phyloP scores from a whole-genome alignment of 2,113 vertebrate species.

The Peromyscus leucopus region DNA sequence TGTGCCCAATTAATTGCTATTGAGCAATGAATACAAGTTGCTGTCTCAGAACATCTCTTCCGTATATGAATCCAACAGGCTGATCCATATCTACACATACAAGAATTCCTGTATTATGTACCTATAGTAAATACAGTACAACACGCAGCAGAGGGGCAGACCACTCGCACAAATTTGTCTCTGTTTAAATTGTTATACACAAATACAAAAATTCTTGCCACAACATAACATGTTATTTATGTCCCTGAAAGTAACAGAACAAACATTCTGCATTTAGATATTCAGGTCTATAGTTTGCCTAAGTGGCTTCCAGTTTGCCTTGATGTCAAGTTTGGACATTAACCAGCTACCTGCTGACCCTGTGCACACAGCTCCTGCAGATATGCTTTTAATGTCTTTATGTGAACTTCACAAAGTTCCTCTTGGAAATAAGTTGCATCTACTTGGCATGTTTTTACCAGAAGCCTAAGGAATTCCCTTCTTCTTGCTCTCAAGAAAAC shows the following conservation, averaged over 20 bases:
- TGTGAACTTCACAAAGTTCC: background rate
- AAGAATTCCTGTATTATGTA: background rate
- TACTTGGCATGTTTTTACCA: background rate
- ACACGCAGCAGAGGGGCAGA: too few relatives aligned
- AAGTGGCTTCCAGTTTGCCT: background rate
- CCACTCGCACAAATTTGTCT: background rate
- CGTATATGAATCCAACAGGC: background rate
- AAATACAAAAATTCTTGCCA: background rate
- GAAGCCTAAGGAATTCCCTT: background rate
- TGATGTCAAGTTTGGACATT: background rate
- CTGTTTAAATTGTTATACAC: background rate
- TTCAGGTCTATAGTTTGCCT: background rate
- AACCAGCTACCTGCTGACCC: background rate
- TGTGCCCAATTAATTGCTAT: background rate
- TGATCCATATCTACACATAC: background rate
- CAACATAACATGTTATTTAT: background rate
- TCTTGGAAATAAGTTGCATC: background rate
- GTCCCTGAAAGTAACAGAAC: background rate
- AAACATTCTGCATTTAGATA: background rate
- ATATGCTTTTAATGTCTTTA: background rate
- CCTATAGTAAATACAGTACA: too few relatives aligned
- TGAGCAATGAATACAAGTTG: background rate
- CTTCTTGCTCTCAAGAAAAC: background rate
- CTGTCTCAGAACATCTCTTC: background rate
- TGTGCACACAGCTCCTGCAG: background rate